These are phyloP conservation scores for Tragulus kanchil DNA, from an alignment of 2,113 vertebrate species.

Conservation along the genomic window DNA sequence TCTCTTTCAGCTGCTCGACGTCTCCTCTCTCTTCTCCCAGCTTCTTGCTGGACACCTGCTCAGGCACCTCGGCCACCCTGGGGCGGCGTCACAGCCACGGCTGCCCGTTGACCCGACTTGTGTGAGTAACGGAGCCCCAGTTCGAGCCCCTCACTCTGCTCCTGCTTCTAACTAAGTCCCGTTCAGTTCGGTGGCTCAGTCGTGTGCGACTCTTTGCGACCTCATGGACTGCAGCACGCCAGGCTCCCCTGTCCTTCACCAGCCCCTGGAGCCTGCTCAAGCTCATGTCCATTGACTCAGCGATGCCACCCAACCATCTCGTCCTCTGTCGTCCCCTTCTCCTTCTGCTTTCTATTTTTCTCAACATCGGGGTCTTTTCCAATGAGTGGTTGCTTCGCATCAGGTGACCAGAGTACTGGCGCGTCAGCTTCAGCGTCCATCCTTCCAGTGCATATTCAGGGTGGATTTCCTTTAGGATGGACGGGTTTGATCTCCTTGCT, in stretches of 20 bases:
- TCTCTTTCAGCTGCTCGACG: neutral
- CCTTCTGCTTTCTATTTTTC: neutral
- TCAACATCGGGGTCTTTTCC: neutral
- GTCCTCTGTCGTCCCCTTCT: neutral
- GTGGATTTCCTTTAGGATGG: neutral
- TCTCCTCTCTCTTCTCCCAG: neutral
- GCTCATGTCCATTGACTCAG: neutral
- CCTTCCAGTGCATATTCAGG: neutral
- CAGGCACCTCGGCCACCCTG: neutral
- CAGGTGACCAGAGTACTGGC: neutral
- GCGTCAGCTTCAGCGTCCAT: neutral
- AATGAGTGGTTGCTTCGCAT: neutral
- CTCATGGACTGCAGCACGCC: neutral
- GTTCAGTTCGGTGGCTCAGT: neutral
- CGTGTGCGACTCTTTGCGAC: neutral
- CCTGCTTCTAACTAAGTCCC: neutral
- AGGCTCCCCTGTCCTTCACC: neutral
- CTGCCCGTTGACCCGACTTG: too few relatives aligned
- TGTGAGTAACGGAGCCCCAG: neutral
- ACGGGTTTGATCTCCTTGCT: neutral
- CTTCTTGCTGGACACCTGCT: neutral
- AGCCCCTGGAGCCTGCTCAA: neutral
- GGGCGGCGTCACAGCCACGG: neutral
- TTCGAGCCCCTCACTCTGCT: neutral
- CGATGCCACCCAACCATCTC: neutral